A percentile compares a stretch with the other conserved stretches of the same genome.
Evolutionary conservation across 2,113 vertebrate species (phyloP).

Genomic region (Acrocephalus kingi): DNA sequence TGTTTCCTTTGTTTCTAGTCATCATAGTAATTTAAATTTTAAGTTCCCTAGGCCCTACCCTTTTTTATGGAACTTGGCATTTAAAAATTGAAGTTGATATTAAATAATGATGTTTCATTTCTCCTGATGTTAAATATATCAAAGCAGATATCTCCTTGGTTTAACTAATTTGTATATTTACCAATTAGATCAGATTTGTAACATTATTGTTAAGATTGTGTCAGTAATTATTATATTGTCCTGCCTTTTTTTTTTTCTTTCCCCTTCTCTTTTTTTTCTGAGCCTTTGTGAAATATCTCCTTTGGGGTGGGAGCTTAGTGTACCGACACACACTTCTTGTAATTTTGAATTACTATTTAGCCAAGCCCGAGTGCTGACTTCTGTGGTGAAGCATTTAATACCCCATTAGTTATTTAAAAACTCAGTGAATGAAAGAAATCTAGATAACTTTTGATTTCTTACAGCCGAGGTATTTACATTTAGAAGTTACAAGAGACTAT

Average conservation of each 20-base stretch:
- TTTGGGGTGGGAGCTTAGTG: constrained; percentile 12
- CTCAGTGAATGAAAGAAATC: constrained; percentile 21
- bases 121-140: constrained; percentile 72
- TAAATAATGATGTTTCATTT: constrained; percentile 76
- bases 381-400: constrained; percentile 3
- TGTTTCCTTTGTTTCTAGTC: constrained; percentile 77
- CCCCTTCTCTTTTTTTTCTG: not conserved
- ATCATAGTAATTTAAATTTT: constrained; percentile 71
- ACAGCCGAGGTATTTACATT: constrained; percentile 43
- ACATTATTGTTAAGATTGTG: constrained; percentile 41
- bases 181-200: constrained; percentile 45
- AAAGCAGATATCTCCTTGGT: constrained; percentile 66
- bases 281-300: constrained; percentile 7
- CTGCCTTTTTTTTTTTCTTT: not conserved
- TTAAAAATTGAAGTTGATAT: constrained; percentile 81
- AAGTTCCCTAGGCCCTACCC: constrained; percentile 67
- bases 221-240: constrained; percentile 47
- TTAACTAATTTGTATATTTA: constrained; percentile 74
- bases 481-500: not conserved
- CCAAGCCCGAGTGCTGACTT: constrained; percentile 7
- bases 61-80: constrained; percentile 66
- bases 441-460: constrained; percentile 36
- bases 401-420: constrained; percentile 58
- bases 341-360: constrained; percentile 49
- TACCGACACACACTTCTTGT: not conserved